Base-by-base conservation (phyloP, 2,113 vertebrate genomes). In the Phalacrocorax aristotelis region DNA sequence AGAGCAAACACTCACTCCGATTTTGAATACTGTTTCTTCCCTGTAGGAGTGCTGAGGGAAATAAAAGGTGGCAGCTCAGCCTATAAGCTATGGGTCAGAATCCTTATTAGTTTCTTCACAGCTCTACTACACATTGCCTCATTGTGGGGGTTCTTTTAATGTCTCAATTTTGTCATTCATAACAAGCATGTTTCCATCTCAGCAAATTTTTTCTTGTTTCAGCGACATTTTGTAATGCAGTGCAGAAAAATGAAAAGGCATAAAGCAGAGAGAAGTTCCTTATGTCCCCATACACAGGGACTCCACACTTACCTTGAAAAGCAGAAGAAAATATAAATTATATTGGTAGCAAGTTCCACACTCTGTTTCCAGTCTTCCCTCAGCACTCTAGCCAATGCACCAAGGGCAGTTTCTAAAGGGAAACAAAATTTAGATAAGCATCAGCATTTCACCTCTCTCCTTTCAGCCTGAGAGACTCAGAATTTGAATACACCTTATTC, bases 291-390 rank as follows among this genome's bases (percentile, higher is more conserved):
- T 62, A 75, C 29, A n/a, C 10, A 70, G 55, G 49, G 42, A 82
- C 54, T 64, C 61, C 15, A 60, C 10, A 94, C 97, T 97, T 97
- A 99, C 99, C 99, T 99, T 42, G 99, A 99, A 97, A 99, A 99
- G 96, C 99, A 99, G 97, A 99, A 99, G 95, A 99, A 99, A 94
- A 99, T 97, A 79, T 99, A 99, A 97, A 99, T 98, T 92, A 99
- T 99, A 93, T 99, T 99, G 72, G 99, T 99, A 89, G 99, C 99
- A 97, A 99, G 98, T 90, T 99, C 99, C 36, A 99, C 98, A 7
- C 99, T 99, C 94, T 99, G 99, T 94, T 99, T 99, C 99, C 99
- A 99, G 96, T 99, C 99, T 96, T 99, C 99, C 95, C 99, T 98
- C 91, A 99, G 97, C 42, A 99, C 99, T 96, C 99, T 98, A 76